A percentile compares a stretch with the other conserved stretches of the same genome.
These are phyloP conservation scores for Pseudomyrmex dendroicus DNA, from an alignment of 1,140 invertebrate species.

Conservation along the genomic window DNA sequence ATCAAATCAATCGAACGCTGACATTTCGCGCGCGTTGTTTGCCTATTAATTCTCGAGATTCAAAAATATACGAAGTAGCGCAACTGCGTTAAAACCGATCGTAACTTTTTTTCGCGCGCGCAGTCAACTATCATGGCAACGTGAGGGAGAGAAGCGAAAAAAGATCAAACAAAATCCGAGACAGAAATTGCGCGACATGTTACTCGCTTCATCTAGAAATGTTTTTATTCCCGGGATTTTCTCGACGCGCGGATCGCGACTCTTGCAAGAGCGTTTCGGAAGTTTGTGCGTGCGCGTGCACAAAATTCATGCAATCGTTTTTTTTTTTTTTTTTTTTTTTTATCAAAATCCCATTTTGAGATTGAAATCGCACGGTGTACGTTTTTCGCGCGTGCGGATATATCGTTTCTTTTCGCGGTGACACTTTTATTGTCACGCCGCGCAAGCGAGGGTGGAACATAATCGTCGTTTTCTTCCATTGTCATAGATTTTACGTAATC, in stretches of 20 bases:
- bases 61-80: neutral
- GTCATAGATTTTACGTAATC: constrained; percentile 22
- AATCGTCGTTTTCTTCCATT: constrained; percentile 13
- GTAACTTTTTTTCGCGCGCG: neutral
- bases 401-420: constrained; percentile 6
- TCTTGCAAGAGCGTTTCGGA: too few species aligned
- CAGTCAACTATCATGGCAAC: neutral
- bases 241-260: too few species aligned
- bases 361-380: constrained; percentile 38
- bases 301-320: constrained; percentile 27
- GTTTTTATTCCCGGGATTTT: neutral
- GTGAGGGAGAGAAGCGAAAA: neutral
- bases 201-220: constrained; percentile 4
- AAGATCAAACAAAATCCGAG: neutral
- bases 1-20: neutral
- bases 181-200: constrained; percentile 3
- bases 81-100: neutral
- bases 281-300: neutral
- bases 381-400: constrained; percentile 17
- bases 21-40: neutral
- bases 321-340: constrained; percentile 29
- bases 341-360: constrained; percentile 6
- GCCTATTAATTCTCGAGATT: neutral
- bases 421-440: constrained; percentile 11
- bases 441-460: neutral